These are phyloP conservation scores for Python bivittatus DNA, from an alignment of 2,113 vertebrate species.

Conservation along the genomic window DNA sequence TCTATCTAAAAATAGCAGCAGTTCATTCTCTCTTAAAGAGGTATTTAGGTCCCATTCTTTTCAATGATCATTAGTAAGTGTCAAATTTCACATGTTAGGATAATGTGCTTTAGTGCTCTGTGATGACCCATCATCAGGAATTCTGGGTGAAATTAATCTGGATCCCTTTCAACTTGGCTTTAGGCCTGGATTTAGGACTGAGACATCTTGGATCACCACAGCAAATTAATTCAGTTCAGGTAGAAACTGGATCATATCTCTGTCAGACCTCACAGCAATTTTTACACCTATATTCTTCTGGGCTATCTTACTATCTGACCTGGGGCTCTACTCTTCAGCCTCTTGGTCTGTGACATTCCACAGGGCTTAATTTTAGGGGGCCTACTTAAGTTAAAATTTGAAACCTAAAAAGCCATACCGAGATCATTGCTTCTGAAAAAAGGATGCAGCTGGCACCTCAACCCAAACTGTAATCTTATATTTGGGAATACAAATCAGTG, in stretches of 20 bases:
- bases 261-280: neutral
- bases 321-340: neutral
- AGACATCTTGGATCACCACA: neutral
- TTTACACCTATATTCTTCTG: neutral
- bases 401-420: neutral
- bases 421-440: neutral
- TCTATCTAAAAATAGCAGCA: neutral
- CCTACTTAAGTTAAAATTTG: neutral
- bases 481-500: neutral
- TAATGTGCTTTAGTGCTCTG: neutral
- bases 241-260: neutral
- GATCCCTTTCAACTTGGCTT: neutral
- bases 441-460: neutral
- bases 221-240: neutral
- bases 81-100: neutral
- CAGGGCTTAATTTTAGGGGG: neutral
- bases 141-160: neutral
- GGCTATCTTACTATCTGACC: neutral
- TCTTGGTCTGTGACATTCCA: neutral
- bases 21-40: neutral
- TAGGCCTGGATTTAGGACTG: neutral
- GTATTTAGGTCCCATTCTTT: neutral
- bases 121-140: neutral
- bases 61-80: neutral
- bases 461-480: neutral